Base-by-base conservation (phyloP, 2,888 invertebrate genomes). In the Athalia rosae region DNA sequence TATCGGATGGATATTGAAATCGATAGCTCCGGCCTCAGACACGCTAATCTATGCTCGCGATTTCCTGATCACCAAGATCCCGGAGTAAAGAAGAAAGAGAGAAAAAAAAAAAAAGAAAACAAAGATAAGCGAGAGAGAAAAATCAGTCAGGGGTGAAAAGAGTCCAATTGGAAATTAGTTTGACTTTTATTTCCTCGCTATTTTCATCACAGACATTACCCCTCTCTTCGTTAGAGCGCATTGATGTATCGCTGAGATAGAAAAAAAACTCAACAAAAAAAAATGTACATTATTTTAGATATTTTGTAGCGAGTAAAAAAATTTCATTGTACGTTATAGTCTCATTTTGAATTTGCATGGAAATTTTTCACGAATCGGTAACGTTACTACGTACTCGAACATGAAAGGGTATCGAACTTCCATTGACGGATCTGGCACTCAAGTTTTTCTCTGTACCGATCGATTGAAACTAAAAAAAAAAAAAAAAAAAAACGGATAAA, bases 1-100 rank as follows among this genome's bases (percentile, higher is more conserved):
- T 86, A 86, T 86, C 84, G 85, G 85, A 83, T 83, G 86, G 84
- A 86, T 86, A 86, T 86, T 86, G 86, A 86, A 86, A 86, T 86
- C 85, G 86, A 86, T 86, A 83, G 86, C 80, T 82, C 82, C 82
- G 84, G 84, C 84, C 85, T 85, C 85, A 85, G 86, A 85, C 86
- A 86, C 85, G 86, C 85, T 86, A 86, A 86, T 86, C 86, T 74
- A 50, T 61, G 48, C 61, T 61, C 61, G 74, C 59, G 61, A 74
- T 74, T 59, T 62, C 61, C 69, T 58, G 69, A 71, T 71, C 56
- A 71, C 69, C 69, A 13, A 56, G 56, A 28, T 28, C 28, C 28
- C 28, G 2, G 0, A 28, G 28, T 28, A 28, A 28, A 28, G n/a
- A n/a, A n/a, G n/a, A n/a, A n/a, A n/a, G n/a, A n/a, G n/a, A n/a